These are phyloP conservation scores for Poeciliopsis infans DNA, from an alignment of 2,797 vertebrate genomes.

Conservation along the genomic window DNA sequence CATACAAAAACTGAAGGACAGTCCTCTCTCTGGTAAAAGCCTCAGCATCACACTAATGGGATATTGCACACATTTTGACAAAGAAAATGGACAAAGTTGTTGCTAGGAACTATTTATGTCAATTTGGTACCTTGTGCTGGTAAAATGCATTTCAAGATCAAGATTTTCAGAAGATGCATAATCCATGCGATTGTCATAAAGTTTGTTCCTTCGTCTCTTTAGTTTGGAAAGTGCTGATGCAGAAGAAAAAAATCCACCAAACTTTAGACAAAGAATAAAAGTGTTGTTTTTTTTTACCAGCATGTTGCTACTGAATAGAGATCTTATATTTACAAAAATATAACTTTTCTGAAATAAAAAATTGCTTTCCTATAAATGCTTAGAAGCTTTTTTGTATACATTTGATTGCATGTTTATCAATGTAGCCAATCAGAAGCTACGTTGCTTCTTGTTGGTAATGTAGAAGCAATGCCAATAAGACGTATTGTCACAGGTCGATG, in stretches of 20 bases:
- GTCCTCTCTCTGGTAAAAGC: conserved; percentile 23
- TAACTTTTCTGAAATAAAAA: background rate
- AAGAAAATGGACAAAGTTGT: conserved; percentile 58
- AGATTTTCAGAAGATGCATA: background rate
- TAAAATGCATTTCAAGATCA: conserved; percentile 12
- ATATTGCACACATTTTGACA: conserved; percentile 45
- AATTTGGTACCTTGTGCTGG: conserved; percentile 36
- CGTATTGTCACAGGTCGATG: background rate
- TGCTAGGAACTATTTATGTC: conserved; percentile 73
- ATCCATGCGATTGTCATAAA: background rate
- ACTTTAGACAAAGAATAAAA: background rate
- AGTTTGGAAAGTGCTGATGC: background rate
- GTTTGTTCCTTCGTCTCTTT: background rate
- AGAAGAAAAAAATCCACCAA: background rate
- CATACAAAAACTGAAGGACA: conserved; percentile 10
- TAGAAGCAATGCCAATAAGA: no score
- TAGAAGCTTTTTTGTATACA: background rate
- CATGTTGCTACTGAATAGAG: background rate
- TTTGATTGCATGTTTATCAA: background rate
- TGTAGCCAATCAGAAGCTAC: background rate
- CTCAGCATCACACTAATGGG: conserved; percentile 58
- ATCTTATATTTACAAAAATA: background rate
- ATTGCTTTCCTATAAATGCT: background rate
- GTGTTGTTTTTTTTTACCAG: background rate
- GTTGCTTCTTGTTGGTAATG: no score